phyloP scores from a whole-genome alignment of 1,140 invertebrate genomes.

The Anastatus disparis region DNA sequence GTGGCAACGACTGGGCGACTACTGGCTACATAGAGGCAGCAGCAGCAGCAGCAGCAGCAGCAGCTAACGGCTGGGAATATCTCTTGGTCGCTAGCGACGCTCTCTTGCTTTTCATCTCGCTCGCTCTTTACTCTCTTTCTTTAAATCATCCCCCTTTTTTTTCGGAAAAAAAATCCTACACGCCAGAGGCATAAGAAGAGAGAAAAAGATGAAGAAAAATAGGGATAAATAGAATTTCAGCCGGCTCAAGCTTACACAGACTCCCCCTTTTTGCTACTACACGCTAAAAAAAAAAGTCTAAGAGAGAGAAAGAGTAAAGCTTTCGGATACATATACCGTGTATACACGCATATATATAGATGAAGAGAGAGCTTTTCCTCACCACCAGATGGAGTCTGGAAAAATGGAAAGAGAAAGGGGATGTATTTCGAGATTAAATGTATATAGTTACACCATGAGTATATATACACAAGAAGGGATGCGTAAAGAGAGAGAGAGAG shows the following conservation, averaged over 20 bases:
- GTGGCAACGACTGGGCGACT: constrained; percentile 31
- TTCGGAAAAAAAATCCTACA: too few relatives aligned
- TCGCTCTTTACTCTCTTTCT: not conserved
- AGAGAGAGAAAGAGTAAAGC: not conserved
- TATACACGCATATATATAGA: too few relatives aligned
- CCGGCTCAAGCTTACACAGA: constrained; percentile 8
- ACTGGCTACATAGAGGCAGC: too few relatives aligned
- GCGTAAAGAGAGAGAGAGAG: too few relatives aligned
- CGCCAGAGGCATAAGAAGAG: not conserved
- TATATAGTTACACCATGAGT: too few relatives aligned
- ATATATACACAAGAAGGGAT: too few relatives aligned
- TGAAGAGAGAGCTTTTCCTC: not conserved
- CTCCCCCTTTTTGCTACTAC: not conserved
- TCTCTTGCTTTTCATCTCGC: not conserved
- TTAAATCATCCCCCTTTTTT: not conserved
- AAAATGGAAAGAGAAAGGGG: too few relatives aligned
- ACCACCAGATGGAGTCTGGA: constrained; percentile 20
- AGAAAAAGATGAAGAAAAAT: not conserved
- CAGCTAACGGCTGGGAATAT: constrained; percentile 6
- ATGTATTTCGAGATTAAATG: too few relatives aligned
- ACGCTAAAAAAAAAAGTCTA: too few relatives aligned
- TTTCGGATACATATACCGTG: not conserved
- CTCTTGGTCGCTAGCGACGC: not conserved
- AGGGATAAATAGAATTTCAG: not conserved
- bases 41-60: too few relatives aligned